Evolutionary conservation across 2,888 invertebrate species (phyloP).

Genomic region (Cactoblastis cactorum): DNA sequence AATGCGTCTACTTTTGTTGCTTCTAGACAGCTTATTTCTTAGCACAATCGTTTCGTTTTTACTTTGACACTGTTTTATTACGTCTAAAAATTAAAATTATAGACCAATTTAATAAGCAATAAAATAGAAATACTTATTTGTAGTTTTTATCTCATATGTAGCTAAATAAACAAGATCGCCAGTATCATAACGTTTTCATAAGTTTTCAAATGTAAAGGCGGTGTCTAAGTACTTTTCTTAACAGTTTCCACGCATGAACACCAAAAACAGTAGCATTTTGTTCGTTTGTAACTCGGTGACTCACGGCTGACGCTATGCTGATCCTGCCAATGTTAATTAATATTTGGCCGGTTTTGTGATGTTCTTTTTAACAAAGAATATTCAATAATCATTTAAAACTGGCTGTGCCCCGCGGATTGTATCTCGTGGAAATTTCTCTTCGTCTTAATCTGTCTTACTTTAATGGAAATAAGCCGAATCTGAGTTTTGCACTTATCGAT

Average conservation of each 20-base stretch:
- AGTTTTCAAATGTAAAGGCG: constrained; percentile 24
- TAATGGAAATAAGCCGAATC: no score
- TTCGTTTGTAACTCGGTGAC: constrained; percentile 24
- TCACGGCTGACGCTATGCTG: constrained; percentile 29
- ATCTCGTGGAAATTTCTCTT: no score
- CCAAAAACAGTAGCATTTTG: constrained; percentile 48
- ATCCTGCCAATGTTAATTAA: constrained; percentile 43
- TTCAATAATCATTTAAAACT: not conserved
- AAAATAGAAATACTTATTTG: no score
- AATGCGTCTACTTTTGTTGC: constrained; percentile 36
- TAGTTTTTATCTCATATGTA: no score
- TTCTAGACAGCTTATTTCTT: constrained; percentile 46
- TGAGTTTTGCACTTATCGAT: no score
- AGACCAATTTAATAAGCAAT: no score
- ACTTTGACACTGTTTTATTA: constrained; percentile 38
- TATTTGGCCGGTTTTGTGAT: constrained; percentile 50
- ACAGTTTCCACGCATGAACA: constrained; percentile 37
- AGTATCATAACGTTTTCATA: not conserved
- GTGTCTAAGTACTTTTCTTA: constrained; percentile 34
- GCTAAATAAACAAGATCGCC: not conserved
- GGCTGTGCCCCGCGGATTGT: no score
- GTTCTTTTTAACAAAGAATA: constrained; percentile 46
- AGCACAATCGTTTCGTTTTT: constrained; percentile 50
- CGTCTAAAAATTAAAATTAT: no score
- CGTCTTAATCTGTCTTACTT: no score